phyloP scores from a whole-genome alignment of 1,140 invertebrate genomes.

The Helicoverpa zea region DNA sequence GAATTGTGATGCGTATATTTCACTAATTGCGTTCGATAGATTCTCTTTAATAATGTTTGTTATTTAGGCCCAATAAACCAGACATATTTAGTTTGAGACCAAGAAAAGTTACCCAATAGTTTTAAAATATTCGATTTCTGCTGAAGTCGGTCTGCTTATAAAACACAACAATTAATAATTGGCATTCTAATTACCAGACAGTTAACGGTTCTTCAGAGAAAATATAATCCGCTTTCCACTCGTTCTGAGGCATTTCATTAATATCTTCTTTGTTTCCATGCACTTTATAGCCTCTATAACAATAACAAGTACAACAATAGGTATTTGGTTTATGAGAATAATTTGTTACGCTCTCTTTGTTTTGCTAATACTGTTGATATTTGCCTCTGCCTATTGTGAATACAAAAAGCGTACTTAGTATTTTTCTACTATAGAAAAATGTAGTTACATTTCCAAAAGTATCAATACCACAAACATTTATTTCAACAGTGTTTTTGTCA shows the following conservation, averaged over 20 bases:
- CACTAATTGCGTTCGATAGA: not conserved
- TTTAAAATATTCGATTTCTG: no score
- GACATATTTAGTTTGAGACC: no score
- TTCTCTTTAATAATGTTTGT: no score
- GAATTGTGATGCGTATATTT: not conserved
- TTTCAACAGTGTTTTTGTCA: conserved; percentile 7
- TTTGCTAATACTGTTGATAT: not conserved
- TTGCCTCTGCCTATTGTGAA: not conserved
- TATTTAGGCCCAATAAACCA: no score
- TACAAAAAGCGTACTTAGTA: no score
- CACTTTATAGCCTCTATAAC: not conserved
- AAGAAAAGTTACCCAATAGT: no score
- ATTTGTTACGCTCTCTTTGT: not conserved
- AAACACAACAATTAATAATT: no score
- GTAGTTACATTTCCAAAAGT: not conserved
- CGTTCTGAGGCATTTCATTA: not conserved
- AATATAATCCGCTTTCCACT: not conserved
- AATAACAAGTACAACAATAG: not conserved
- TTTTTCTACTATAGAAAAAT: no score
- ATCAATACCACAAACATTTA: conserved; percentile 2
- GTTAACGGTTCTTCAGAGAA: not conserved
- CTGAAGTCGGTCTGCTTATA: no score
- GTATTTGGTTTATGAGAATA: not conserved
- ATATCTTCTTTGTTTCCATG: not conserved
- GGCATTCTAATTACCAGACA: no score